phyloP scores from a whole-genome alignment of 2,888 invertebrate species.

The Synanthedon vespiformis region DNA sequence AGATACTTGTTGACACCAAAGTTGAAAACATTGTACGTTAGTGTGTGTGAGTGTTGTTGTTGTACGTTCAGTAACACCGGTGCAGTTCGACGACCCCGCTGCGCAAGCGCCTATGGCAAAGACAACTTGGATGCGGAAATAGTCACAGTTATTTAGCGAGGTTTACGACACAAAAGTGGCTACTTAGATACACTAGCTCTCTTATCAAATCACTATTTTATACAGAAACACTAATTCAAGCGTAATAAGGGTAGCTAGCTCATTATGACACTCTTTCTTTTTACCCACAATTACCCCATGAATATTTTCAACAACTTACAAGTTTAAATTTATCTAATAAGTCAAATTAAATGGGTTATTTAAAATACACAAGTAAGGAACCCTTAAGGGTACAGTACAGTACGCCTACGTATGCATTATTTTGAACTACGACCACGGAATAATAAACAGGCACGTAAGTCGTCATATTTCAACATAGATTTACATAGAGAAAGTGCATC shows the following conservation, averaged over 20 bases:
- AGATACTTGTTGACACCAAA: neutral
- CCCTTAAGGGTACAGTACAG: no score
- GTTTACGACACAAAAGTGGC: neutral
- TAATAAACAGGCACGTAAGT: neutral
- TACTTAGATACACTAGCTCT: no score
- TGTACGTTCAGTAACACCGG: slow-evolving; percentile 58
- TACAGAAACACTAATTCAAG: no score
- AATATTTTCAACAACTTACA: no score
- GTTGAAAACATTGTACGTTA: slow-evolving; percentile 1
- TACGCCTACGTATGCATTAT: neutral
- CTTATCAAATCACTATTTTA: no score
- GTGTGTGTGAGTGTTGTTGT: slow-evolving; percentile 40
- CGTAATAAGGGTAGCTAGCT: no score
- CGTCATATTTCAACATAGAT: neutral
- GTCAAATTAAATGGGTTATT: no score
- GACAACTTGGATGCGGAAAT: slow-evolving; percentile 26
- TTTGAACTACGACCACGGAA: neutral
- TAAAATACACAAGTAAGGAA: no score
- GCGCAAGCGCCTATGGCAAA: slow-evolving; percentile 40
- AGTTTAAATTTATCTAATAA: no score
- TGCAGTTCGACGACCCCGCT: slow-evolving; percentile 52
- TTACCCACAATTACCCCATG: no score
- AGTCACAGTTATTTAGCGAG: slow-evolving; percentile 12
- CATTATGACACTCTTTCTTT: no score
- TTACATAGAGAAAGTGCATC: neutral